These are phyloP conservation scores for Paralichthys olivaceus DNA, from an alignment of 2,113 vertebrate genomes.

Conservation along the genomic window DNA sequence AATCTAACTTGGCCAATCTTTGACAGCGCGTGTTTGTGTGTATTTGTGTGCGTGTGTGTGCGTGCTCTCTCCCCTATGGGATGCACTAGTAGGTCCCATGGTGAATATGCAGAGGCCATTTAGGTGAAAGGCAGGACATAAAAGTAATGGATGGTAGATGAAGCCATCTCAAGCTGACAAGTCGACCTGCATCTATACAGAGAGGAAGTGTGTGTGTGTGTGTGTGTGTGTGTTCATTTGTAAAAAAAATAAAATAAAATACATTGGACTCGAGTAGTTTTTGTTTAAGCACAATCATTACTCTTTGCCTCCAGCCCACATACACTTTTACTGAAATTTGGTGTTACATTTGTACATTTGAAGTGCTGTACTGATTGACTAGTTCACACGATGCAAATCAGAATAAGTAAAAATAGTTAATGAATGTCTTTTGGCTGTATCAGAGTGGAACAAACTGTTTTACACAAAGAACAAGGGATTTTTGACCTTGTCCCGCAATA, in stretches of 20 bases:
- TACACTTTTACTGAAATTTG: constrained; percentile 83
- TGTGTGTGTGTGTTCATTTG: constrained; percentile 15
- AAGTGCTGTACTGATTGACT: constrained; percentile 79
- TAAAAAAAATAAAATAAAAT: constrained; percentile 4
- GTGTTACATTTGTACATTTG: constrained; percentile 73
- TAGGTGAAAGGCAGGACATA: constrained; percentile 90
- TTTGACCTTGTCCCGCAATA: constrained; percentile 41
- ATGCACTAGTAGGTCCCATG: constrained; percentile 73
- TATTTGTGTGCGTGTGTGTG: constrained; percentile 38
- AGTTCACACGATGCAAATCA: constrained; percentile 72
- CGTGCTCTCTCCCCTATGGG: constrained; percentile 52
- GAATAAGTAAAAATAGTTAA: constrained; percentile 71
- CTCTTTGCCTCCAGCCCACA: constrained; percentile 83
- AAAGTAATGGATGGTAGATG: constrained; percentile 89
- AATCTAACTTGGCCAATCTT: constrained; percentile 84
- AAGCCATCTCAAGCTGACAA: constrained; percentile 85
- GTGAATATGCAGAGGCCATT: constrained; percentile 92
- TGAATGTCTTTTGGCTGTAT: constrained; percentile 68
- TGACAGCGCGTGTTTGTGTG: constrained; percentile 42
- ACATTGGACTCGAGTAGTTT: constrained; percentile 67
- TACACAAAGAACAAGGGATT: constrained; percentile 42
- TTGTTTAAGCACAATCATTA: constrained; percentile 87
- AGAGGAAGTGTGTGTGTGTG: constrained; percentile 47
- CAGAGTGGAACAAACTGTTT: constrained; percentile 65
- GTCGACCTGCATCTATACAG: constrained; percentile 81